Conservation (phyloP, 2,888 invertebrate species). For the Oxyscelio sp. region DNA sequence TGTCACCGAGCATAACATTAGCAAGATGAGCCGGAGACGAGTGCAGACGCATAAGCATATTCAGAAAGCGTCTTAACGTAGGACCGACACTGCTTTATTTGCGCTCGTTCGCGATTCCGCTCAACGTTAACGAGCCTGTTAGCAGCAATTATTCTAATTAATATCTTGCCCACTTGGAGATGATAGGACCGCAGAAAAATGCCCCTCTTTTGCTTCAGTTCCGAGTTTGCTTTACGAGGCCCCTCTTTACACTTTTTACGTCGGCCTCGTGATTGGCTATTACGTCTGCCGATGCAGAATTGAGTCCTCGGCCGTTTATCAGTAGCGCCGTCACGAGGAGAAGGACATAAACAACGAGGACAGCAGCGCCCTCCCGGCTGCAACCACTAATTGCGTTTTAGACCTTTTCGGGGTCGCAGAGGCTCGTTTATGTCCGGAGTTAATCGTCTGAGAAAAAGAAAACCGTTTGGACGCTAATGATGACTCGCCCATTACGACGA, state of each 20-base stretch:
- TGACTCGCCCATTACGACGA: constrained; percentile 64
- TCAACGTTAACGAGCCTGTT: constrained; percentile 88
- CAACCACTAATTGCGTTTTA: constrained; percentile 84
- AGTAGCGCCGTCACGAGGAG: constrained; percentile 49
- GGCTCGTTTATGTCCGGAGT: constrained; percentile 60
- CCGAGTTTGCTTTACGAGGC: constrained; percentile 84
- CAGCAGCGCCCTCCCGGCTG: constrained; percentile 78
- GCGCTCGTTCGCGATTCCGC: constrained; percentile 86
- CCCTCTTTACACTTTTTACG: constrained; percentile 85
- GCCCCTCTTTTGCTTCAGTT: constrained; percentile 53
- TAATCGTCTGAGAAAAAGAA: constrained; percentile 63
- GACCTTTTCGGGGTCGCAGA: constrained; percentile 76
- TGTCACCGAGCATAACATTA: no score
- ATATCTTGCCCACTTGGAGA: constrained; percentile 84
- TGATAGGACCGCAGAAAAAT: constrained; percentile 48
- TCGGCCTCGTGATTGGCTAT: constrained; percentile 87
- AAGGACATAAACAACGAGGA: constrained; percentile 60
- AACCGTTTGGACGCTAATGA: constrained; percentile 56
- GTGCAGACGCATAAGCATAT: constrained; percentile 85
- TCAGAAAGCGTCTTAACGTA: constrained; percentile 85
- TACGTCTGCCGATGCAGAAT: constrained; percentile 85
- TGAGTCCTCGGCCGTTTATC: constrained; percentile 79
- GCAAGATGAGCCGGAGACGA: constrained; percentile 84
- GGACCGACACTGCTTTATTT: constrained; percentile 82
- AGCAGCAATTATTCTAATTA: constrained; percentile 89